Evolutionary conservation across 2,888 invertebrate genomes (phyloP).

Genomic region (Bruchidius siliquastri): DNA sequence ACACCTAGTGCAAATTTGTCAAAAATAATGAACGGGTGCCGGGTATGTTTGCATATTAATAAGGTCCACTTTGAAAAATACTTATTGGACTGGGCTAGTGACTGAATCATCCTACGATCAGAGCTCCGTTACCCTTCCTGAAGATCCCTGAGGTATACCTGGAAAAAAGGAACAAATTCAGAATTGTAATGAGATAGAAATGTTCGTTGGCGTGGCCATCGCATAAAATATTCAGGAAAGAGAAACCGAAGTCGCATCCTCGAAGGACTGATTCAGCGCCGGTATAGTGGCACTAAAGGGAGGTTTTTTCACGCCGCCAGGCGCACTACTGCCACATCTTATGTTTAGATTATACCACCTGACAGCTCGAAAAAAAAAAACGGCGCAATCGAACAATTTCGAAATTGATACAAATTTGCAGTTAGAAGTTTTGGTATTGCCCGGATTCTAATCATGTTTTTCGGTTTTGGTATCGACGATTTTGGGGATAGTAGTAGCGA

Average conservation of each 20-base stretch:
- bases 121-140: not conserved
- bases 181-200: not conserved
- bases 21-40: too few species aligned
- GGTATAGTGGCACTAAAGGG: not conserved
- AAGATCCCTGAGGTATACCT: not conserved
- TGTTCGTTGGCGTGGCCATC: not conserved
- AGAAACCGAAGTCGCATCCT: not conserved
- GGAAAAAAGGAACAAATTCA: not conserved
- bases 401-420: too few species aligned
- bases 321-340: not conserved
- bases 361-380: too few species aligned
- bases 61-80: not conserved
- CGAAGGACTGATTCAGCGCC: not conserved
- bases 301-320: not conserved
- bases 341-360: too few species aligned
- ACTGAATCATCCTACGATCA: too few species aligned
- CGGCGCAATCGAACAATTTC: too few species aligned
- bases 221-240: not conserved
- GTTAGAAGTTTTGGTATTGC: too few species aligned
- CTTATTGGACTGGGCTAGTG: not conserved
- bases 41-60: too few species aligned
- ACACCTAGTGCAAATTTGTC: too few species aligned
- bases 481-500: too few species aligned
- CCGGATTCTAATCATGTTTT: too few species aligned
- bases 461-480: too few species aligned